These are phyloP conservation scores for Argyra leucocephala DNA, from an alignment of 2,888 invertebrate species.

Conservation along the genomic window DNA sequence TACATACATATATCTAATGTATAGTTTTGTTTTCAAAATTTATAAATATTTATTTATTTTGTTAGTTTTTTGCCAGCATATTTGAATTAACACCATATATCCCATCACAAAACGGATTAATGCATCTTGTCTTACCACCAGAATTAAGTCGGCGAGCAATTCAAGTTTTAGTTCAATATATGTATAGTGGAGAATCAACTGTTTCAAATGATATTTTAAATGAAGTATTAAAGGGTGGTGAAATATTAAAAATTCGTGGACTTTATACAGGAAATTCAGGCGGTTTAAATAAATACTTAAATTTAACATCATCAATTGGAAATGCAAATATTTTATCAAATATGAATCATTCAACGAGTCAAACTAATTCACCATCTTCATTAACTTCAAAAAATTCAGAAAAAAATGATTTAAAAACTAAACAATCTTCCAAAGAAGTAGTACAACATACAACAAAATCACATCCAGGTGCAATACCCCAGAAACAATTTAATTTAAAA, in stretches of 20 bases:
- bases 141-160: conserved; percentile 71
- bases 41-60: conserved; percentile 7
- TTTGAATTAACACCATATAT: conserved; percentile 39
- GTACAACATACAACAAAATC: background rate
- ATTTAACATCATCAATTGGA: background rate
- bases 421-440: background rate
- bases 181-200: conserved; percentile 71
- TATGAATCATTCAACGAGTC: background rate
- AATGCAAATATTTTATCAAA: conserved; percentile 43
- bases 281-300: background rate
- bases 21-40: background rate
- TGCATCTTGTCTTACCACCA: conserved; percentile 67
- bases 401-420: background rate
- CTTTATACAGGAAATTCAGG: conserved; percentile 12
- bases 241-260: conserved; percentile 52
- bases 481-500: conserved; percentile 29
- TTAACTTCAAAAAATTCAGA: background rate
- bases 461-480: background rate
- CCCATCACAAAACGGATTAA: conserved; percentile 43
- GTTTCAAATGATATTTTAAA: conserved; percentile 77
- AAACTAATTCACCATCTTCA: background rate
- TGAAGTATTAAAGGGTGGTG: conserved; percentile 70
- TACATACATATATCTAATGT: background rate
- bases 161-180: conserved; percentile 73
- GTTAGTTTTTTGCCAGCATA: conserved; percentile 40